Evolutionary conservation across 2,113 vertebrate species (phyloP), one percentile per base, ranked within the genome.

Genomic region (Istiophorus platypterus): DNA sequence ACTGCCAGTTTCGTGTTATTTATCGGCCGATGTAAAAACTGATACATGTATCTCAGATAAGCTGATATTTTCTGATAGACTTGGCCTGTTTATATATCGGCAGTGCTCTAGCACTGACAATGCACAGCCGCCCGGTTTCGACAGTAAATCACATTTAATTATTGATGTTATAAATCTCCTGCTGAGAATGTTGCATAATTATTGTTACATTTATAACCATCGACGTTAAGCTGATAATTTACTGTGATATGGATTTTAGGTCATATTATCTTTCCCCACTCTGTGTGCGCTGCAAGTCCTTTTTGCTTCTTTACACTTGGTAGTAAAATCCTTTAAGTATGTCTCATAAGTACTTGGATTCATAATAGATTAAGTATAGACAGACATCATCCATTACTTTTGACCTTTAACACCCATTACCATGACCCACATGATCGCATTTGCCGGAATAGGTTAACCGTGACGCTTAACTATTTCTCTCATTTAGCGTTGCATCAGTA

Each of bases 401-500:
- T 29, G 72, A 80, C 57, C 68, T 54, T 59, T 76, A 67, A 67
- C 61, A 54, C 63, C 42, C 11, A 15, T 58, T 29, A 27, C 29
- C n/a, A 57, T 62, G 20, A 76, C 13, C 52, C 20, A 7, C 49
- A 10, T 63, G 45, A 7, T 27, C 49, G 59, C 59, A 66, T 63
- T 74, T 72, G 47, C 64, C 77, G 64, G 20, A 62, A 61, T 10
- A 37, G n/a, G 66, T 76, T 22, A 58, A 26, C 74, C 34, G 39
- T 45, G 63, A 20, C 42, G 65, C 14, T 41, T 66, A 64, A 78
- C 54, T n/a, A 71, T 59, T 63, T 79, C 42, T 65, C 49, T 54
- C 69, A 52, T 69, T 81, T 52, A 83, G 45, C 39, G 0, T 20
- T 22, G 18, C 82, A 68, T 67, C 31, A 45, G n/a, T 76, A 24